These are phyloP conservation scores for Zoanthus solanderi DNA, from an alignment of 92 coral and sea anemone genomes.

Conservation along the genomic window DNA sequence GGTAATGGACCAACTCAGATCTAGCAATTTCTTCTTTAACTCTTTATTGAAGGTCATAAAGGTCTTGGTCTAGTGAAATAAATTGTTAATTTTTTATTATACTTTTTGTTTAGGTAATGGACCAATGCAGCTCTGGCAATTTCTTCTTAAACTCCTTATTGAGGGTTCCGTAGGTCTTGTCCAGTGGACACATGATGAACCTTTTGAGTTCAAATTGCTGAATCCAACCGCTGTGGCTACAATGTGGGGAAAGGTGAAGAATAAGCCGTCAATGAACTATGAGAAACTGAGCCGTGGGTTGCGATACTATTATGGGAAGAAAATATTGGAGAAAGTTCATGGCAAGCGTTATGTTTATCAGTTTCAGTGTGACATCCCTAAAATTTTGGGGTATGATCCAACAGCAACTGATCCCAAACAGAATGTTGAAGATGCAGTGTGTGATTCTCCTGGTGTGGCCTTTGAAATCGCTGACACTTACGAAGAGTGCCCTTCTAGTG, in stretches of 20 bases:
- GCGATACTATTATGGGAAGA: slow-evolving; percentile 95
- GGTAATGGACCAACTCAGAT: slow-evolving; percentile 87
- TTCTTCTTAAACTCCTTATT: slow-evolving; percentile 79
- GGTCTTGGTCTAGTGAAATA: neutral
- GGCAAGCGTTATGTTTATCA: slow-evolving; percentile 97
- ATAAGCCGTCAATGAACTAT: slow-evolving; percentile 96
- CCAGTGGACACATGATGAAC: slow-evolving; percentile 92
- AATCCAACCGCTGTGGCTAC: slow-evolving; percentile 82
- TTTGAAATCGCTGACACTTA: slow-evolving; percentile 66
- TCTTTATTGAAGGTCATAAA: slow-evolving; percentile 53
- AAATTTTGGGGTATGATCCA: slow-evolving; percentile 94
- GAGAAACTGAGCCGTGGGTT: slow-evolving; percentile 98
- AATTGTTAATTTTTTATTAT: neutral
- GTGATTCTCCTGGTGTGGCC: slow-evolving; percentile 79
- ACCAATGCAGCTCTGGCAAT: slow-evolving; percentile 98
- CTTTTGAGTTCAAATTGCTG: slow-evolving; percentile 87
- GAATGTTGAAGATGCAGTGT: slow-evolving; percentile 78
- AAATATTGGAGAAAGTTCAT: slow-evolving; percentile 91
- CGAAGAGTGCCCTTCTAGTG: slow-evolving; percentile 60
- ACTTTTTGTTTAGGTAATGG: slow-evolving; percentile 72
- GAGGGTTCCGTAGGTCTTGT: slow-evolving; percentile 53
- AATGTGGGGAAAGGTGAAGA: slow-evolving; percentile 94
- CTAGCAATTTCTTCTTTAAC: slow-evolving; percentile 92
- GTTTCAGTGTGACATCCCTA: slow-evolving; percentile 89
- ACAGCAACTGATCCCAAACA: slow-evolving; percentile 76